These are phyloP conservation scores for Athene noctua DNA, from an alignment of 2,113 vertebrate species.

Conservation along the genomic window DNA sequence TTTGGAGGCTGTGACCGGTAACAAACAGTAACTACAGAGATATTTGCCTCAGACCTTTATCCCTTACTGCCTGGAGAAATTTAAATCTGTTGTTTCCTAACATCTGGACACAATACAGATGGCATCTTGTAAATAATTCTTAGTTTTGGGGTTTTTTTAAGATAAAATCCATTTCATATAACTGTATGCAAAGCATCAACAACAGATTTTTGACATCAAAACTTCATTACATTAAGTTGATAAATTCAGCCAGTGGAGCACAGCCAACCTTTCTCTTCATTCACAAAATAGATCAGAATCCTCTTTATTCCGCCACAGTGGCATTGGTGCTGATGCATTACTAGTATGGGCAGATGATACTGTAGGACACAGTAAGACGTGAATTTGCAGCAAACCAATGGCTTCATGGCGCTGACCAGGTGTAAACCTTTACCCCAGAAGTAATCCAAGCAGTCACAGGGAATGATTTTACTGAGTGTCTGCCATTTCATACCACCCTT, in stretches of 20 bases:
- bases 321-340: not conserved
- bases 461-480: not conserved
- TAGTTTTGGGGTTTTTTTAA: not conserved
- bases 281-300: slow-evolving; percentile 9
- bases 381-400: not conserved
- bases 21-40: not conserved
- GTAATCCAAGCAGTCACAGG: not conserved
- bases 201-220: not conserved
- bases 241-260: not conserved
- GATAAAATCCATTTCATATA: not conserved
- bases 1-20: not conserved
- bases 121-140: not conserved
- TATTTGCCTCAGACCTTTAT: not conserved
- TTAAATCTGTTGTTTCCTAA: not conserved
- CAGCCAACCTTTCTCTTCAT: not conserved
- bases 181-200: not conserved
- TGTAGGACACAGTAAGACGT: not conserved
- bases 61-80: not conserved
- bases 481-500: not conserved
- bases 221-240: not conserved
- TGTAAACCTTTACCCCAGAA: not conserved
- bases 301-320: not conserved
- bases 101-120: not conserved
- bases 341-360: not conserved
- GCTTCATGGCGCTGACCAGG: not conserved